Conservation (phyloP, 2,797 vertebrate species). For the Acanthurus leucopareius region DNA sequence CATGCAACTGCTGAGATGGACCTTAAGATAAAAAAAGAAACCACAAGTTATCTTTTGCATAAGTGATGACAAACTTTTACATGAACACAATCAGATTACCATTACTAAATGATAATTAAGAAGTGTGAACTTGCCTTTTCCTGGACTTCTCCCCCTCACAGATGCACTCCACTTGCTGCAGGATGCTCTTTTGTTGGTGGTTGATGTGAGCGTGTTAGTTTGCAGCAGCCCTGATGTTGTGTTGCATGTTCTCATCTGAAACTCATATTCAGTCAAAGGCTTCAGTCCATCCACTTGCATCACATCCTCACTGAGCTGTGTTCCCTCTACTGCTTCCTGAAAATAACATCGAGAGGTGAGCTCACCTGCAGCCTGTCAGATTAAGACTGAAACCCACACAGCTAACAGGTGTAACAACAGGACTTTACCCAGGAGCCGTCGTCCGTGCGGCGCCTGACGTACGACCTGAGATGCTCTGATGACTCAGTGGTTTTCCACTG, state of each 20-base stretch:
- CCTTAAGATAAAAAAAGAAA: constrained; percentile 70
- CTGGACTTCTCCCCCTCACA: constrained; percentile 80
- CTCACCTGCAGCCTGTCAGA: neutral
- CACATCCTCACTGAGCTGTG: constrained; percentile 34
- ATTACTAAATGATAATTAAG: neutral
- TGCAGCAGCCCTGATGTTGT: constrained; percentile 33
- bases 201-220: neutral
- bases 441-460: constrained; percentile 77
- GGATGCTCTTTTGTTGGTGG: neutral
- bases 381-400: neutral
- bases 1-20: constrained; percentile 77
- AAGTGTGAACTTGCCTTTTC: constrained; percentile 81
- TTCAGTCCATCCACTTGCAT: constrained; percentile 74
- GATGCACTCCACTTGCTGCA: constrained; percentile 91
- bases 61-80: neutral
- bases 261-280: constrained; percentile 83
- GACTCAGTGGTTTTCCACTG: constrained; percentile 81
- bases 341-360: constrained; percentile 9
- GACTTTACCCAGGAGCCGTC: constrained; percentile 78
- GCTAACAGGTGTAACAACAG: neutral
- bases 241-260: constrained; percentile 86
- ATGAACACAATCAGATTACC: neutral
- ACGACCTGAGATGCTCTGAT: constrained; percentile 63
- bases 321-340: constrained; percentile 48
- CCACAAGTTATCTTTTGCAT: constrained; percentile 5